Conservation (phyloP, 1,140 invertebrate genomes). For the Conus ventricosus region DNA sequence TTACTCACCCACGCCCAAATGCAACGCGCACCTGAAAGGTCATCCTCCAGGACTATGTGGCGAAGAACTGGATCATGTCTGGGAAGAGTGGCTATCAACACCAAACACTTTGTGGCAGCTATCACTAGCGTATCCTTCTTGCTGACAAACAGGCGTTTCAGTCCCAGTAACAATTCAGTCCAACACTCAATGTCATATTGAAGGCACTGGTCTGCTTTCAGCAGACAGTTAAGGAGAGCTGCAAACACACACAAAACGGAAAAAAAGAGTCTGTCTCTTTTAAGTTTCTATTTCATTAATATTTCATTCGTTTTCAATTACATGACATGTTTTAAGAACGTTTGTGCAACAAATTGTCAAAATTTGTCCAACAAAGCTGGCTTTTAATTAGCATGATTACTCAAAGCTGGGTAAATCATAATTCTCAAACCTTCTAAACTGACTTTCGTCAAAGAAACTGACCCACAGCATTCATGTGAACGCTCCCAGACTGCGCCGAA, state of each 20-base stretch:
- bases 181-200: not conserved
- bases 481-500: not conserved
- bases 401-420: too few relatives aligned
- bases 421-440: too few relatives aligned
- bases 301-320: too few relatives aligned
- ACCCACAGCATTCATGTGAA: not conserved
- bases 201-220: not conserved
- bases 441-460: not conserved
- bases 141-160: constrained; percentile 19
- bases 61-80: not conserved
- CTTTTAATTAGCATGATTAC: too few relatives aligned
- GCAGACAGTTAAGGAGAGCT: not conserved
- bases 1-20: too few relatives aligned
- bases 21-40: not conserved
- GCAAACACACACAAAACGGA: not conserved
- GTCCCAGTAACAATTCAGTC: not conserved
- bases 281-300: too few relatives aligned
- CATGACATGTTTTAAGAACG: too few relatives aligned
- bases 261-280: too few relatives aligned
- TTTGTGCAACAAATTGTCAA: too few relatives aligned
- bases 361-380: too few relatives aligned
- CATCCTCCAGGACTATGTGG: not conserved
- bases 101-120: constrained; percentile 14
- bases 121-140: constrained; percentile 4
- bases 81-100: constrained; percentile 7